Evolutionary conservation across 92 coral and sea anemone species (phyloP), one percentile per base, ranked within the genome.

Genomic region (Pocillopora grandis): DNA sequence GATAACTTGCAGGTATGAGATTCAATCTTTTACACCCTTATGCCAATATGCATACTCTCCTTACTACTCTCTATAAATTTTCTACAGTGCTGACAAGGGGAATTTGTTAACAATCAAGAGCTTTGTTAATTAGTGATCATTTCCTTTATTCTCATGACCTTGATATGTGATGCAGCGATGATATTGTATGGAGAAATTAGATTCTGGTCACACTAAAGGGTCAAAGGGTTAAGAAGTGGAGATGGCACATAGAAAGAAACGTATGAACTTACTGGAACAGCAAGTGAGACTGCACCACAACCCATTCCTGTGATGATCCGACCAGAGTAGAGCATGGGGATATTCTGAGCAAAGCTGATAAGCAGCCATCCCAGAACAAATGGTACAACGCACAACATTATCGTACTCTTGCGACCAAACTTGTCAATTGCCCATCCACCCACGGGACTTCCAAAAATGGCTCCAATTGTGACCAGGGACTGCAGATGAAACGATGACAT

Each of bases 401-500:
- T 86, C 56, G 90, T 76, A 18, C 83, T 74, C 80, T 93, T 95
- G 72, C 98, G 77, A 2, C 98, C 98, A 80, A 88, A 66, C 2
- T 42, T 14, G 71, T 93, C 97, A 19, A 91, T 81, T 10, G 88
- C 69, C 69, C 79, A 76, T 12, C 92, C 93, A 15, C 92, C 98
- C 58, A 91, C 49, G 55, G 79, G 72, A 42, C 95, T 76, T 17
- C 98, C 97, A 23, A 92, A 66, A 19, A 93, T 62, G 2, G 97
- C 97, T 16, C 98, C 98, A 36, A 95, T 79, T 4, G 90, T 81
- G 14, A 92, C 70, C 31, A 91, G 88, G 17, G 98, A 93, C 98
- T 95, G 89, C 57, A 68, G 52, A 42, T 42, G 2, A 42, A 42
- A 42, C 0, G 52, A 42, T 7, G 8, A 42, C 52, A 42, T 42